These are phyloP conservation scores for Campylomormyrus numenius DNA, from an alignment of 2,113 vertebrate genomes.

Conservation along the genomic window DNA sequence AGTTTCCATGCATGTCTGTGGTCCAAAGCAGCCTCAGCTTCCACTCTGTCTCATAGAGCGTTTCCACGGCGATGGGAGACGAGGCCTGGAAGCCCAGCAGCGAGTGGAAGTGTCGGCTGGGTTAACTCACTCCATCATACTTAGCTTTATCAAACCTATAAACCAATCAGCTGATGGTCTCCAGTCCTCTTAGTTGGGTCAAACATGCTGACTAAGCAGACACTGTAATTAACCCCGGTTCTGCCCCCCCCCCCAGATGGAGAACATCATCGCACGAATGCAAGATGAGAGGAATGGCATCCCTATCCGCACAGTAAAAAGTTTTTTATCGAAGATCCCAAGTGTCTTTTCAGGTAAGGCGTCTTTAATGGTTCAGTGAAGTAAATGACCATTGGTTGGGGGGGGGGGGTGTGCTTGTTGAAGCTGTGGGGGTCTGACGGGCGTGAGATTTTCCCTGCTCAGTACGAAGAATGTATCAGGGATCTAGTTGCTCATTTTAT, in stretches of 20 bases:
- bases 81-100: not conserved
- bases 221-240: not conserved
- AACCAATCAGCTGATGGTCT: not conserved
- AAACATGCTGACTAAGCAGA: not conserved
- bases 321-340: conserved; percentile 82
- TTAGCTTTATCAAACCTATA: not conserved
- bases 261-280: conserved; percentile 79
- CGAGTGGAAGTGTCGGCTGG: not conserved
- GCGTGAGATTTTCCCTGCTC: not conserved
- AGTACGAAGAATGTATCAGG: not conserved
- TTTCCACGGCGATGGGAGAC: not conserved
- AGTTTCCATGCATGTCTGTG: not conserved
- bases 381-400: not conserved
- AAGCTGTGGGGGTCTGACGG: not conserved
- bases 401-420: not conserved
- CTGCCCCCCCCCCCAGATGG: conserved; percentile 60
- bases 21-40: not conserved
- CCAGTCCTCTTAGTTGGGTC: not conserved
- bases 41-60: not conserved
- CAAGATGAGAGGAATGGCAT: conserved; percentile 81
- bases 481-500: not conserved
- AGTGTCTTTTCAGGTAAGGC: conserved; percentile 79
- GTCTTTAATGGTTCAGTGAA: not conserved
- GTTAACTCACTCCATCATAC: not conserved
- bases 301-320: conserved; percentile 80